Evolutionary conservation across 2,888 invertebrate genomes (phyloP).

Genomic region (Metacarcinus magister): DNA sequence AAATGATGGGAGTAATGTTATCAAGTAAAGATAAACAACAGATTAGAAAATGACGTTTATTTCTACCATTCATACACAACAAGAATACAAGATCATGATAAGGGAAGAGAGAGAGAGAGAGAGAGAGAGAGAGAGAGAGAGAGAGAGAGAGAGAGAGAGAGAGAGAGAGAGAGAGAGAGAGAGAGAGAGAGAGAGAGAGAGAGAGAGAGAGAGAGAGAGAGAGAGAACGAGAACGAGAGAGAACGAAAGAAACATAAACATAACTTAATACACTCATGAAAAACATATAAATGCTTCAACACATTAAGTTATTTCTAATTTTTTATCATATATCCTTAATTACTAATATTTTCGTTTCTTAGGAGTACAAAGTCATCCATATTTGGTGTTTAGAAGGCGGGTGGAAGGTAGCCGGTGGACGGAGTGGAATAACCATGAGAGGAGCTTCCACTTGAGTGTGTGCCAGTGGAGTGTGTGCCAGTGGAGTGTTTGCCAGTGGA

Average conservation of each 20-base stretch:
- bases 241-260: not conserved
- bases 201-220: not conserved
- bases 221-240: not conserved
- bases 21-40: too few species aligned
- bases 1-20: too few species aligned
- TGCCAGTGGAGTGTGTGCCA: not conserved
- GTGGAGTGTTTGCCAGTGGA: not conserved
- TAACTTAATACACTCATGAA: not conserved
- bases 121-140: slow-evolving; percentile 9
- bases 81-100: not conserved
- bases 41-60: too few species aligned
- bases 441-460: not conserved
- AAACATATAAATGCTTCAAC: not conserved
- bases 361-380: not conserved
- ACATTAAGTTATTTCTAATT: not conserved
- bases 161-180: not conserved
- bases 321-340: not conserved
- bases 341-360: not conserved
- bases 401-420: not conserved
- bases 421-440: not conserved
- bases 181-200: not conserved
- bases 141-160: slow-evolving; percentile 7
- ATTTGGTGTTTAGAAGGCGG: not conserved
- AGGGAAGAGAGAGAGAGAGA: not conserved
- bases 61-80: not conserved